Percentiles rank a stretch among this genome's conserved stretches.
These are phyloP conservation scores for Channallabes apus DNA, from an alignment of 2,797 vertebrate genomes.

Conservation along the genomic window DNA sequence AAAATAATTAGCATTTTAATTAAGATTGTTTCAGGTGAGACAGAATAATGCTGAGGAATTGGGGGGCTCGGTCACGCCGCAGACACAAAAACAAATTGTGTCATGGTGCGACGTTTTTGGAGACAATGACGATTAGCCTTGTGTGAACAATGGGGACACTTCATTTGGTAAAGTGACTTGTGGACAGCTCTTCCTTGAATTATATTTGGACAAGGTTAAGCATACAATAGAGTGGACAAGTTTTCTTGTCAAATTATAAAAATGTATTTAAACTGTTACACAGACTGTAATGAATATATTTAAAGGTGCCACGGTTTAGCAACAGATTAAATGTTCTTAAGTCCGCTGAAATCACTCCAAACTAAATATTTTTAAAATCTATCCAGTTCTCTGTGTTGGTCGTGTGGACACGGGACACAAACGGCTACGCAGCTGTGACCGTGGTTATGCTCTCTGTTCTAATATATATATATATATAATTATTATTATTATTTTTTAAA, in stretches of 20 bases:
- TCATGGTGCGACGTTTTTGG: conserved; percentile 61
- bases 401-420: background rate
- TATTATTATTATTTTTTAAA: too few relatives aligned
- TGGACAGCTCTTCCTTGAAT: conserved; percentile 60
- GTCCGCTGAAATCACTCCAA: background rate
- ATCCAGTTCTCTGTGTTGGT: background rate
- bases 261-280: too few relatives aligned
- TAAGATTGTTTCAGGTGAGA: too few relatives aligned
- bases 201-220: conserved; percentile 48
- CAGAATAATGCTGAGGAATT: too few relatives aligned
- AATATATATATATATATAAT: too few relatives aligned
- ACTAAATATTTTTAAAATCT: background rate
- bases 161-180: conserved; percentile 58
- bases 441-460: too few relatives aligned
- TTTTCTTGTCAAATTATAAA: background rate
- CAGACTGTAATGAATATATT: background rate
- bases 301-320: background rate
- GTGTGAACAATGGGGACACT: conserved; percentile 66
- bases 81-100: conserved; percentile 47
- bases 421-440: too few relatives aligned
- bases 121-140: conserved; percentile 71
- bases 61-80: background rate
- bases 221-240: conserved; percentile 30
- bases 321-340: background rate
- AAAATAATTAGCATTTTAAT: too few relatives aligned